Evolutionary conservation across 2,113 vertebrate species (phyloP), one percentile per base, ranked within the genome.

Genomic region (Neogobius melanostomus): DNA sequence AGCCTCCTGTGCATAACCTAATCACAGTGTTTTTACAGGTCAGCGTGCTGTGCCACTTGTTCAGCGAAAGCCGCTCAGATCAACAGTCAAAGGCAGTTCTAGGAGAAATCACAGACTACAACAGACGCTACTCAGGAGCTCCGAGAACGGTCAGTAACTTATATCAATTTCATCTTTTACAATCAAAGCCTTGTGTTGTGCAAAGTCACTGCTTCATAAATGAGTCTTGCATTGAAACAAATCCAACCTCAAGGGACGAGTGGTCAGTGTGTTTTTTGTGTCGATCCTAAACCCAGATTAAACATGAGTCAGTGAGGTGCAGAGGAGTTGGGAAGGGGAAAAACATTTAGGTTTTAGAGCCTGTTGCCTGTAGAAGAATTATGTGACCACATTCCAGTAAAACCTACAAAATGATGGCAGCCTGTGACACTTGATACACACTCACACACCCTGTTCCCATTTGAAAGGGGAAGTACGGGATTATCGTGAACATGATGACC

Each of bases 81-180:
- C 71, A 64, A 15, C 85, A 86, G 73, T 88, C 89, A 14, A 78
- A 88, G 69, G 86, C 87, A 49, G 87, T 84, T 12, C 80, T 91
- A 1, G 79, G 68, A 9, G 91, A 95, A 77, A 92, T 95, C 14
- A 91, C 74, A 82, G 83, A 91, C 68, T 95, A 96, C 88, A 96
- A 95, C 89, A 94, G 88, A 52, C 91, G 91, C 11, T 95, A 94
- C 76, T 95, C 95, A 54, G 94, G 95, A 74, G 90, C 91, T 10
- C 93, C 92, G 12, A 49, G 85, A 71, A 83, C 80, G 36, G 92
- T 93, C 72, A 91, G 91, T 91, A 10, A 8, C 44, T 16, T 7
- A 43, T 65, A 4, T 11, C 7, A 42, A 50, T 7, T 63, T 17
- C 3, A 16, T 62, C 8, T 8, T 45, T 63, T 46, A 12, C 12